phyloP scores from a whole-genome alignment of 2,888 invertebrate genomes.

The Cecidostiba fungosa region DNA sequence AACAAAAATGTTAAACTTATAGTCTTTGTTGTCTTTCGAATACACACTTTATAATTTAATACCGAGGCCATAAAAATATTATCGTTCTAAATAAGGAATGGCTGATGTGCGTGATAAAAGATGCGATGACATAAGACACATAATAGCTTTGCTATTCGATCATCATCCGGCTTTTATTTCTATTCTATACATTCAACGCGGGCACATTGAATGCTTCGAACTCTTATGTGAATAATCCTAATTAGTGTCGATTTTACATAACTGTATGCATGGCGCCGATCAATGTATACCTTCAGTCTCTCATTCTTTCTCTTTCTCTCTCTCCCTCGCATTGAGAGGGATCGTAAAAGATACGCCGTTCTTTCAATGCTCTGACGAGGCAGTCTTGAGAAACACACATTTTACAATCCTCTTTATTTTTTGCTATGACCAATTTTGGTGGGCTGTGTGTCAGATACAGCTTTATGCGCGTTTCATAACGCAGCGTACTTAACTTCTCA shows the following conservation, averaged over 20 bases:
- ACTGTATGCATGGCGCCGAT: background rate
- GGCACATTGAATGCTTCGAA: background rate
- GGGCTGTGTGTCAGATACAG: background rate
- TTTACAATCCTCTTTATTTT: conserved; percentile 38
- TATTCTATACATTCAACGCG: background rate
- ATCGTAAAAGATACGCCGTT: conserved; percentile 22
- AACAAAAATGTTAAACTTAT: background rate
- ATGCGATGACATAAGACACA: conserved; percentile 15
- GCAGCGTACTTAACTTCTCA: background rate
- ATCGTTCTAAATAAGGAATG: background rate
- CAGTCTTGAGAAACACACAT: conserved; percentile 28
- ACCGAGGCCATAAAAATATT: background rate
- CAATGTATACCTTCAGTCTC: background rate
- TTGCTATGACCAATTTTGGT: conserved; percentile 14
- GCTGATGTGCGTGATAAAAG: background rate
- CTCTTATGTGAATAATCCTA: conserved; percentile 30
- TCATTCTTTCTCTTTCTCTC: background rate
- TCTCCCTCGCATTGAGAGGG: background rate
- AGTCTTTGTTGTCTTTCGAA: background rate
- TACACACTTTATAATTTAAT: background rate
- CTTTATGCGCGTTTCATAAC: conserved; percentile 15
- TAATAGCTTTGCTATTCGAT: conserved; percentile 28
- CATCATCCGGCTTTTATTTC: conserved; percentile 13
- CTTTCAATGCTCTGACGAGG: conserved; percentile 34
- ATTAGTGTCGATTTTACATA: conserved; percentile 50